Evolutionary conservation across 2,888 invertebrate species (phyloP), one percentile per base, ranked within the genome.

Genomic region (Amblyteles armatorius): DNA sequence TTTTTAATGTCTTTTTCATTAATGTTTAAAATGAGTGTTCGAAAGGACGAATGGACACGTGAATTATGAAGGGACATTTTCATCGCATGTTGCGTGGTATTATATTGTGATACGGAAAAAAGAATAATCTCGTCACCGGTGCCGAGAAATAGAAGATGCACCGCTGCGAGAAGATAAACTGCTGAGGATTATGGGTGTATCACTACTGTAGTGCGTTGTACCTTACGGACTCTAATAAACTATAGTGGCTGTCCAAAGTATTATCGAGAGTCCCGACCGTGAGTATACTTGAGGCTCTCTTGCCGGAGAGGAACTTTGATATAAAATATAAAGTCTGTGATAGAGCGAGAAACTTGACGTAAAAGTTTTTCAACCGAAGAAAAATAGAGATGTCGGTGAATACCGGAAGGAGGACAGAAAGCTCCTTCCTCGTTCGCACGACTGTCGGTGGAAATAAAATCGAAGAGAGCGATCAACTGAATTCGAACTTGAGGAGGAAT

Each of bases 281-380:
- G 50, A 50, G 63, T 33, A 84, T 55, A 52, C 74, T 55, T 65
- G 55, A 76, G 81, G 52, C 74, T 73, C 72, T 48, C 33, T 40
- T 48, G 44, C 33, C 29, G 22, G 55, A 57, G 65, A 72, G 65
- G 63, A 52, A 26, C 36, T 78, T 44, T 40, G 19, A 72, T 73
- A 74, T 68, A 78, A 73, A 52, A 78, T 55, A 40, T 50, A 19
- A 36, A 48, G 36, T 48, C 68, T 22, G 19, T 33, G 71, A 55
- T 67, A 79, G 50, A 65, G 73, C 48, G 57, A 36, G 33, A 67
- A 36, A 22, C 48, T 80, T 63, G 63, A 63, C 33, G 33, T 60
- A 6, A 52, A 78, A 84, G 80, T 72, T 84, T 84, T 55, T 63
- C 40, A 52, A 60, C n/a, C 50, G 67, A 81, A 81, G 84, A 78